phyloP scores from a whole-genome alignment of 2,888 invertebrate species.

The Coenonympha glycerion region DNA sequence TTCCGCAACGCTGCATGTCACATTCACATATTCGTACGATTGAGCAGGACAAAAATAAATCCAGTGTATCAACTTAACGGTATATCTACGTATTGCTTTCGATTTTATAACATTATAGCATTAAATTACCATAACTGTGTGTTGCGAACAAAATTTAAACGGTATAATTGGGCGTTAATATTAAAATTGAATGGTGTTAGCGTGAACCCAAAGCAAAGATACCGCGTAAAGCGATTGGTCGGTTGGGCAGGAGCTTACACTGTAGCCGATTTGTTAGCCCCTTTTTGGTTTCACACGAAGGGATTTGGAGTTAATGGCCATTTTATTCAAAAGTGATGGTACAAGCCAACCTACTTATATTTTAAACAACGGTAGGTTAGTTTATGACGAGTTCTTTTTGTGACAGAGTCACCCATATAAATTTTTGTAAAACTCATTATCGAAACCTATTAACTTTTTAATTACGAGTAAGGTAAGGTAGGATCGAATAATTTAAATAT shows the following conservation, averaged over 20 bases:
- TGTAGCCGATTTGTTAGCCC: conserved; percentile 39
- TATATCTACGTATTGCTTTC: no score
- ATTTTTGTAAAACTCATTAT: no score
- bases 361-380: not conserved
- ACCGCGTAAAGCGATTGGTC: conserved; percentile 44
- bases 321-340: not conserved
- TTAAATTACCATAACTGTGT: not conserved
- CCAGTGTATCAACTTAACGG: no score
- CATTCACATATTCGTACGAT: no score
- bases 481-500: no score
- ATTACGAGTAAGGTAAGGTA: no score
- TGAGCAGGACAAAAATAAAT: no score
- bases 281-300: conserved; percentile 16
- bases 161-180: conserved; percentile 49
- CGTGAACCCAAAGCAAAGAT: conserved; percentile 33
- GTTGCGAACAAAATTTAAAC: not conserved
- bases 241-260: conserved; percentile 33
- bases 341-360: not conserved
- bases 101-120: no score
- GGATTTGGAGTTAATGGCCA: conserved; percentile 1
- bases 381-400: no score
- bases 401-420: no score
- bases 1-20: no score
- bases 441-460: no score
- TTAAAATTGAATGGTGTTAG: conserved; percentile 41